These are phyloP conservation scores for Matsumyia berberina DNA, from an alignment of 2,888 invertebrate species.

Conservation along the genomic window DNA sequence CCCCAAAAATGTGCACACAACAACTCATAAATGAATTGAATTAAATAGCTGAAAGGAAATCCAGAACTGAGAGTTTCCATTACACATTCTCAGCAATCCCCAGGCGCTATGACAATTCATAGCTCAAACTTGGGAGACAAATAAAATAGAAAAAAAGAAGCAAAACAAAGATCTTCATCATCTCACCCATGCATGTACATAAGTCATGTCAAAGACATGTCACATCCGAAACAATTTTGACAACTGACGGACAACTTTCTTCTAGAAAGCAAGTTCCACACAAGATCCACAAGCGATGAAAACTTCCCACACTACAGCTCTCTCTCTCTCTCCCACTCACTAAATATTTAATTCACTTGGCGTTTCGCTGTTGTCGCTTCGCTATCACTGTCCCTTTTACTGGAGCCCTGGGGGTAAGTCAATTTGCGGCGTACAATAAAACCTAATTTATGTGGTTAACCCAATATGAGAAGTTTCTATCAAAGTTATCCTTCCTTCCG, in stretches of 20 bases:
- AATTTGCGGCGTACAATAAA: slow-evolving; percentile 73
- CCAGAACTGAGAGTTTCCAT: not conserved
- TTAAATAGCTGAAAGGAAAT: slow-evolving; percentile 61
- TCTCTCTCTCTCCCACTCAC: slow-evolving; percentile 13
- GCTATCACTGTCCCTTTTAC: slow-evolving; percentile 32
- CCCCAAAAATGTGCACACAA: slow-evolving; percentile 35
- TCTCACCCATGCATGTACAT: slow-evolving; percentile 9
- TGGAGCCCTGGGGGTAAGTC: slow-evolving; percentile 47
- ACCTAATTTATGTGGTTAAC: slow-evolving; percentile 74
- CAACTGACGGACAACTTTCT: slow-evolving; percentile 67
- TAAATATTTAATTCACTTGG: slow-evolving; percentile 55
- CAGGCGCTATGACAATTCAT: slow-evolving; percentile 20
- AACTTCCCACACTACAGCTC: not conserved
- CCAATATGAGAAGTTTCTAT: slow-evolving; percentile 72
- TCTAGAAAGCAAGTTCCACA: slow-evolving; percentile 31
- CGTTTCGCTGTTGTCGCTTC: slow-evolving; percentile 34
- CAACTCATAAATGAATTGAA: slow-evolving; percentile 63
- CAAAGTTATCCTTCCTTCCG: slow-evolving; percentile 54
- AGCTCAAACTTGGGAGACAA: slow-evolving; percentile 26
- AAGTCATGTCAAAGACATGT: slow-evolving; percentile 47
- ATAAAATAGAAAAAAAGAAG: slow-evolving; percentile 9
- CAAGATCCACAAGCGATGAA: slow-evolving; percentile 19
- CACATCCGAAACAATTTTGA: slow-evolving; percentile 66
- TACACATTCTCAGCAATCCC: not conserved
- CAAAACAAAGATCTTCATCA: slow-evolving; percentile 29